A percentile compares a stretch with the other conserved stretches of the same genome.
Conservation (phyloP, 2,888 invertebrate genomes). For the Dicyrtomina minuta region DNA sequence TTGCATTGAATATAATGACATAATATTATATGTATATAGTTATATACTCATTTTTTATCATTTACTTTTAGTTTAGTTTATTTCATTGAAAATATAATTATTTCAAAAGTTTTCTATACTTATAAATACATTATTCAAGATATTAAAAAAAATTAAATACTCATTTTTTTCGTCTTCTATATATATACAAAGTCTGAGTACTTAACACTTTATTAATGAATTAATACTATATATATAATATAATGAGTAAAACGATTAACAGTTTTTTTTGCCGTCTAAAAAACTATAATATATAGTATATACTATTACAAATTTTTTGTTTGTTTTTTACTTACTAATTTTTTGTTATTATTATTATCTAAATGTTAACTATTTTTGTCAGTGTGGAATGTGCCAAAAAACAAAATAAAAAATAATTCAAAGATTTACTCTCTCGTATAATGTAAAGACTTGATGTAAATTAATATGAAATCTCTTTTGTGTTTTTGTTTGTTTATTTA, state of each 20-base stretch:
- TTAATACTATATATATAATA: not conserved
- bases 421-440: too few species aligned
- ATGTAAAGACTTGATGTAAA: not conserved
- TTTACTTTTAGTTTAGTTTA: not conserved
- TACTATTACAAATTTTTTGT: not conserved
- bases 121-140: not conserved
- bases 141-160: conserved; percentile 5
- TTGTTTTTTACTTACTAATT: not conserved
- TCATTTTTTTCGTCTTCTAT: not conserved
- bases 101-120: not conserved
- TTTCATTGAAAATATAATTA: not conserved
- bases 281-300: not conserved
- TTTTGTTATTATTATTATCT: not conserved
- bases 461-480: conserved; percentile 10
- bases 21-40: too few species aligned
- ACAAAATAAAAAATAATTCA: not conserved
- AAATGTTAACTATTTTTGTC: conserved; percentile 8
- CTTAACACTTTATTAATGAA: not conserved
- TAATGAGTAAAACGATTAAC: not conserved
- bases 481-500: not conserved
- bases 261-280: not conserved
- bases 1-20: not conserved
- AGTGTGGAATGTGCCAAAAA: conserved; percentile 5
- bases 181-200: not conserved
- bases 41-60: too few species aligned